Evolutionary conservation across 2,797 vertebrate genomes (phyloP), one percentile per base, ranked within the genome.

Genomic region (Enteromius anoplus): DNA sequence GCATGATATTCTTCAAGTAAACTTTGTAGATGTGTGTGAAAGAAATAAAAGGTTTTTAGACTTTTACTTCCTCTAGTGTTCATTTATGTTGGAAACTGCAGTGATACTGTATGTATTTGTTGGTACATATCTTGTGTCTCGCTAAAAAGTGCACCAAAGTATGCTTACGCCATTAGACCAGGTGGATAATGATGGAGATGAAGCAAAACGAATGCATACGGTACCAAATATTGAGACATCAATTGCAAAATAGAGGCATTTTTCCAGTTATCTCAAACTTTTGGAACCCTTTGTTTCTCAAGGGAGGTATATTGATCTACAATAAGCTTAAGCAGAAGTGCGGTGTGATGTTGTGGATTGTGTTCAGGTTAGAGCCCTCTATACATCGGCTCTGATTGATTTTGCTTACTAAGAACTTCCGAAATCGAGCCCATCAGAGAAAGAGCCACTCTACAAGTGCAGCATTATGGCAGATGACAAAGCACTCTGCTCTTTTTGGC

Each of bases 321-420:
- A 32, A 58, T 29, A 21, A 32, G 49, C 37, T 81, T 80, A 65
- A 58, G 40, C 68, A 12, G 32, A 49, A 62, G 73, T 70, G 5
- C n/a, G 72, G 45, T 14, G 55, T 65, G 34, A 40, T 42, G 45
- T 26, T 72, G 37, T 82, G 82, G 72, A 34, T 66, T 1, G n/a
- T 81, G 32, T 80, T 82, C 42, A 9, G 66, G 60, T 77, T 89
- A 89, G 85, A 84, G 86, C 87, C 78, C 58, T 73, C 87, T 84
- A 85, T 47, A 85, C 84, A 89, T 81, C 68, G 68, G 70, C 64
- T 45, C 71, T 6, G 32, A 64, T 80, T 79, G 75, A 78, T 85
- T 49, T 80, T 68, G 84, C 87, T 69, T 77, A 75, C 85, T 1
- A 51, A 87, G 86, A 80, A 87, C 82, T 62, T 64, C 77, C 84